Percentiles rank a stretch among this genome's conserved stretches.
These are phyloP conservation scores for Criorhina ranunculi DNA, from an alignment of 2,888 invertebrate genomes.

Conservation along the genomic window DNA sequence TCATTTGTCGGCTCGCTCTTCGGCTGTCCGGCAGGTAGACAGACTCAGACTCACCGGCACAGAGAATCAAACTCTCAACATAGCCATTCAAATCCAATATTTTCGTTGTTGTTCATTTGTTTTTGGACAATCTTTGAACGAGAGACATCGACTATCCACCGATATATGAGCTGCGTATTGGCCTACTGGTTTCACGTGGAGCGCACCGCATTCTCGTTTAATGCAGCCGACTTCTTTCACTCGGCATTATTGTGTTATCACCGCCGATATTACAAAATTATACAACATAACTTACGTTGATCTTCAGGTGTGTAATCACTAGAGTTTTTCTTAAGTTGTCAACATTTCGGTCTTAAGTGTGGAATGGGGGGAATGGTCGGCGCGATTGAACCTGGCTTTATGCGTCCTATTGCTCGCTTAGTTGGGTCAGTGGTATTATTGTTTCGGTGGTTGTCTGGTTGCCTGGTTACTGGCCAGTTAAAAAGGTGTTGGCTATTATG, in stretches of 20 bases:
- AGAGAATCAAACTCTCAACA: slow-evolving; percentile 43
- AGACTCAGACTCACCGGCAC: slow-evolving; percentile 11
- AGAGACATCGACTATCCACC: slow-evolving; percentile 23
- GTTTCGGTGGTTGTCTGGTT: slow-evolving; percentile 70
- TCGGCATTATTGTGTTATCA: slow-evolving; percentile 77
- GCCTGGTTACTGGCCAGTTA: slow-evolving; percentile 52
- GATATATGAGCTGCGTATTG: slow-evolving; percentile 36
- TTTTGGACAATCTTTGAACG: slow-evolving; percentile 65
- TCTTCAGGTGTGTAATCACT: slow-evolving; percentile 82
- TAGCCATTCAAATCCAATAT: slow-evolving; percentile 69
- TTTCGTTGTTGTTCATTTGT: slow-evolving; percentile 76
- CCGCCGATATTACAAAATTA: slow-evolving; percentile 76
- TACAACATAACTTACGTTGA: slow-evolving; percentile 82
- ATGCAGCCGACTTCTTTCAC: slow-evolving; percentile 74
- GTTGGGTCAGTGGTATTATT: slow-evolving; percentile 64
- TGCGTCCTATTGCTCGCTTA: slow-evolving; percentile 62
- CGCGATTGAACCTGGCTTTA: slow-evolving; percentile 67
- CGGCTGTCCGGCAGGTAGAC: slow-evolving; percentile 64
- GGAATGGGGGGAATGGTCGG: slow-evolving; percentile 76
- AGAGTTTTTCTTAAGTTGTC: slow-evolving; percentile 83
- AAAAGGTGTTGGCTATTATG: slow-evolving; percentile 75
- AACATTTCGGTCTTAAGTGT: slow-evolving; percentile 83
- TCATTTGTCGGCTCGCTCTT: slow-evolving; percentile 65
- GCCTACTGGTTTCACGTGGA: slow-evolving; percentile 76
- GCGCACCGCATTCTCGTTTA: slow-evolving; percentile 55